phyloP scores from a whole-genome alignment of 2,888 invertebrate genomes.

The Cremastinae sp. region DNA sequence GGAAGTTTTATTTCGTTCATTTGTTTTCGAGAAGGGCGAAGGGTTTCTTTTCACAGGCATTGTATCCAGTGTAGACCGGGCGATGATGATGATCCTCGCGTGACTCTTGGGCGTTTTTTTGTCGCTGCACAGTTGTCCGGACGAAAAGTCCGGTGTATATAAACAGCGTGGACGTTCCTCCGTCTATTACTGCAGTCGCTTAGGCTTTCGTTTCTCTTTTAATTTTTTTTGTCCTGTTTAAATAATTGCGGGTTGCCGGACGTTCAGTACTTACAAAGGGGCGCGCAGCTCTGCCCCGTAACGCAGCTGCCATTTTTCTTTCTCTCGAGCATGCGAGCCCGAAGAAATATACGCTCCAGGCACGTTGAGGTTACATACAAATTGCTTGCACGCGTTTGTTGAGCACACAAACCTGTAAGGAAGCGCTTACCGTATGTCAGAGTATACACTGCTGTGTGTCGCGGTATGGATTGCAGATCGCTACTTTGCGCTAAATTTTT shows the following conservation, averaged over 20 bases:
- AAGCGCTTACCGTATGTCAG: conserved; percentile 48
- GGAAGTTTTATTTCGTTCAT: no score
- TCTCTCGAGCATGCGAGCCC: conserved; percentile 26
- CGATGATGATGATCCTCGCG: conserved; percentile 12
- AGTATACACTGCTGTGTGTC: conserved; percentile 54
- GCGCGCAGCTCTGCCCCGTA: conserved; percentile 36
- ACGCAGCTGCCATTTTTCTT: conserved; percentile 54
- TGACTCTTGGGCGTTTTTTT: conserved; percentile 58
- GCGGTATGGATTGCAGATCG: conserved; percentile 62
- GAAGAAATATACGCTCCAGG: conserved; percentile 9
- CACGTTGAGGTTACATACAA: conserved; percentile 4
- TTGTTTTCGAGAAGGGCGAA: no score
- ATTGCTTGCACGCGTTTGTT: neutral
- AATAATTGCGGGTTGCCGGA: conserved; percentile 68
- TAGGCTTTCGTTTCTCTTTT: no score
- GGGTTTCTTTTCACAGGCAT: neutral
- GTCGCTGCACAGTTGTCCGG: conserved; percentile 4
- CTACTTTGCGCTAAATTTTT: conserved; percentile 5
- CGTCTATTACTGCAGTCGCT: conserved; percentile 14
- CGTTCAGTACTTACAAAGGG: conserved; percentile 66
- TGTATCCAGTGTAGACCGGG: no score
- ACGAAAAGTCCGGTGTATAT: conserved; percentile 31
- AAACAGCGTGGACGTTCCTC: conserved; percentile 30
- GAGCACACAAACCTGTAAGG: no score
- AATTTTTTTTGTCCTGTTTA: conserved; percentile 54